These are phyloP conservation scores for Brachyopa scutellaris DNA, from an alignment of 2,888 invertebrate species.

Conservation along the genomic window DNA sequence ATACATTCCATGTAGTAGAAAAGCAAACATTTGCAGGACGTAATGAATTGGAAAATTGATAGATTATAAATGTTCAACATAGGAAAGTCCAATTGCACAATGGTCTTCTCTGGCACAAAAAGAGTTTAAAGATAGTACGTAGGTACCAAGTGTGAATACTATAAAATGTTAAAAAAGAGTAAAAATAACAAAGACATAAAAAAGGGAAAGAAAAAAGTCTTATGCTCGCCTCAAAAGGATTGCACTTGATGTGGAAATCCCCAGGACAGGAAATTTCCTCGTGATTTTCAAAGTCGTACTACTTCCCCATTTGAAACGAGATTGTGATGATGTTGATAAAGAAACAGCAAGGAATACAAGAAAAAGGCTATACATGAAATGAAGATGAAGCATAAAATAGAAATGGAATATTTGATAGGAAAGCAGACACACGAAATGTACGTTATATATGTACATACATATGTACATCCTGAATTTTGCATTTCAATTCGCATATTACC, in stretches of 20 bases:
- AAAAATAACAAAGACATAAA: conserved; percentile 66
- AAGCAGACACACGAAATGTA: conserved; percentile 43
- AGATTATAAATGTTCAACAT: conserved; percentile 78
- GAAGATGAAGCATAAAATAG: conserved; percentile 52
- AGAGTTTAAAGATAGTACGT: conserved; percentile 7
- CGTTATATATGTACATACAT: conserved; percentile 30
- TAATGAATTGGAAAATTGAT: conserved; percentile 80
- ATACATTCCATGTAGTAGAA: too few species aligned
- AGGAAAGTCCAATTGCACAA: conserved; percentile 8
- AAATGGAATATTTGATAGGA: conserved; percentile 56
- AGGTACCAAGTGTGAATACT: conserved; percentile 15
- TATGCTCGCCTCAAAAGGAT: conserved; percentile 83
- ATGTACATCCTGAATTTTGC: conserved; percentile 39
- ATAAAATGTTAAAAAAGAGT: conserved; percentile 11
- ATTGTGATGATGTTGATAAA: conserved; percentile 53
- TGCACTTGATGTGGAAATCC: conserved; percentile 86
- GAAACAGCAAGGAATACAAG: conserved; percentile 28
- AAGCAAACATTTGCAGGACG: conserved; percentile 58
- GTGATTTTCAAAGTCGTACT: conserved; percentile 93
- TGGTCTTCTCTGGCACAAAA: neutral
- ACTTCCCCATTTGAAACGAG: conserved; percentile 82
- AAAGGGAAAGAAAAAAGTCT: conserved; percentile 54
- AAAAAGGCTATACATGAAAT: conserved; percentile 34
- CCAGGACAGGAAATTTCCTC: conserved; percentile 88
- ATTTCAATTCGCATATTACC: conserved; percentile 43